Evolutionary conservation across 2,113 vertebrate species (phyloP), one percentile per base, ranked within the genome.

Genomic region (Holacanthus passer): DNA sequence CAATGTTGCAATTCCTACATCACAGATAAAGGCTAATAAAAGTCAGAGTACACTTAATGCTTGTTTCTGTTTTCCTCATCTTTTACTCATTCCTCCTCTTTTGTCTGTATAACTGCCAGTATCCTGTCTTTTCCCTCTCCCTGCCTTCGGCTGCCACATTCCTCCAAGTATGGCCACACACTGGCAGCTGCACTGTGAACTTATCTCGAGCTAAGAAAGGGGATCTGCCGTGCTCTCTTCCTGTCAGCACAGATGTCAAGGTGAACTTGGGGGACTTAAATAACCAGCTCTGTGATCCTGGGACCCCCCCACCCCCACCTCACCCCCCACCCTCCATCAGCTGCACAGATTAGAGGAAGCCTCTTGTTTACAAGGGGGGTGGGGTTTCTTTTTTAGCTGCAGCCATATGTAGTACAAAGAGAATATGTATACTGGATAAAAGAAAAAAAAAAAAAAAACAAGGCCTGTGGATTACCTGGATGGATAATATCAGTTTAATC

Each of bases 261-360:
- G 94, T 95, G 94, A 95, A 95, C 93, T 94, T 94, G 91, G 88
- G 83, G 89, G 91, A 81, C 92, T 94, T 94, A 95, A 95, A 95
- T 95, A 95, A 93, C 92, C 67, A 70, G 50, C 83, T 67, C 74
- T 17, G 27, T 63, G 68, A 93, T 89, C 90, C 89, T 73, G 52
- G 52, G 52, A 86, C 84, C 69, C 59, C 16, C 73, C 24, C 10
- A 16, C 69, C 72, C 14, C 39, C 52, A 11, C 22, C 16, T n/a
- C n/a, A n/a, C n/a, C n/a, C 35, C 35, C 35, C 35, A 8, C 9
- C 39, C 37, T 5, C 22, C 7, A 80, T 86, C 87, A 83, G 84
- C 87, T 84, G 79, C 83, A 83, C 79, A 91, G 85, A 92, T 92
- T 76, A 94, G 78, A 94, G 68, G 79, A 88, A 87, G 81, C 65